A percentile compares a stretch with the other conserved stretches of the same genome.
Evolutionary conservation across 1,140 invertebrate species (phyloP).

Genomic region (Drosophila novamexicana): DNA sequence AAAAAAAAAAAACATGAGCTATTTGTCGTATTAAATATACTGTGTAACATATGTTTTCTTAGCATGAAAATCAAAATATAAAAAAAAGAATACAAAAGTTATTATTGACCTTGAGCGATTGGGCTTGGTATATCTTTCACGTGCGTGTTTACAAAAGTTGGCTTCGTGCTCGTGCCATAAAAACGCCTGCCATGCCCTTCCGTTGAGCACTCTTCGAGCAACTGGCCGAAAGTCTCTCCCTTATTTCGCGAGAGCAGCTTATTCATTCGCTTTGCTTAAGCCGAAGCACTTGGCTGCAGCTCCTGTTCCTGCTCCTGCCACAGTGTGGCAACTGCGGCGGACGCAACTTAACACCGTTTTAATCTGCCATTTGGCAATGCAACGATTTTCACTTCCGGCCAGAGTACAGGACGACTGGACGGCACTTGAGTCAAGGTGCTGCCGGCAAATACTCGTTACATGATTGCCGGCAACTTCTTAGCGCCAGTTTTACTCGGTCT

Average conservation of each 20-base stretch:
- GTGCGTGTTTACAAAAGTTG: too few species aligned
- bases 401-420: slow-evolving; percentile 13
- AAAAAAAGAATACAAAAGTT: too few species aligned
- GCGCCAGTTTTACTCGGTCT: slow-evolving; percentile 59
- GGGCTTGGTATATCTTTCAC: too few species aligned
- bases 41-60: too few species aligned
- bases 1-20: too few species aligned
- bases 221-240: slow-evolving; percentile 21
- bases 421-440: slow-evolving; percentile 51
- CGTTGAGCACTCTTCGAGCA: slow-evolving; percentile 21
- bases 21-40: too few species aligned
- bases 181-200: slow-evolving; percentile 54
- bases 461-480: slow-evolving; percentile 77
- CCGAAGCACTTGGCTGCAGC: slow-evolving; percentile 56
- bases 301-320: too few species aligned
- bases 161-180: background rate
- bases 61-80: too few species aligned
- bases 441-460: slow-evolving; percentile 62
- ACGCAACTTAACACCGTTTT: slow-evolving; percentile 76
- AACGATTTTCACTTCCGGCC: slow-evolving; percentile 58
- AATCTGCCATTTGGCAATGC: slow-evolving; percentile 80
- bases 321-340: slow-evolving; percentile 44
- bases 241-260: slow-evolving; percentile 54
- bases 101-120: too few species aligned
- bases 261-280: slow-evolving; percentile 59